These are phyloP conservation scores for Sisyra terminalis DNA, from an alignment of 2,888 invertebrate genomes.

Conservation along the genomic window DNA sequence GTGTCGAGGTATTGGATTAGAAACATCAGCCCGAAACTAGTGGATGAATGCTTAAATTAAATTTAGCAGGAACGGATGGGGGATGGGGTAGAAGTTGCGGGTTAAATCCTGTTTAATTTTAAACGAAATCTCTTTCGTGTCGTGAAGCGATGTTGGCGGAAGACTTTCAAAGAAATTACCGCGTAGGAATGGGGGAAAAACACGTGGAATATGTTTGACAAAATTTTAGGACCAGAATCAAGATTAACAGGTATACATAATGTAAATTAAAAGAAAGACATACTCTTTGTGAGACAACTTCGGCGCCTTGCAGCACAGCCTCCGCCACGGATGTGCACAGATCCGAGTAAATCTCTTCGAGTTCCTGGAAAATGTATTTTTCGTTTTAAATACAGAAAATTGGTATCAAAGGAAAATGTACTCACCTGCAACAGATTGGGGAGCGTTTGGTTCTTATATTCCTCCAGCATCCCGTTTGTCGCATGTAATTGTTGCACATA, in stretches of 20 bases:
- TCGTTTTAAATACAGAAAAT: background rate
- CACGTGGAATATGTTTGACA: background rate
- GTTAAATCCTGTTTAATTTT: too few relatives aligned
- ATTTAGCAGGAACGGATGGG: too few relatives aligned
- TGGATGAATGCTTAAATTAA: too few relatives aligned
- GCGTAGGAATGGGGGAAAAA: background rate
- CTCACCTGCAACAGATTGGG: constrained; percentile 68
- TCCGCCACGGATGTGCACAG: constrained; percentile 77
- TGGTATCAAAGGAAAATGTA: background rate
- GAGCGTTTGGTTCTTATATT: constrained; percentile 71
- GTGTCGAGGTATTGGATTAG: too few relatives aligned
- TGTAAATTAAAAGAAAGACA: constrained; percentile 21
- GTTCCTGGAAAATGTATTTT: constrained; percentile 50
- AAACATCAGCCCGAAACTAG: too few relatives aligned
- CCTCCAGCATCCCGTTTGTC: constrained; percentile 84
- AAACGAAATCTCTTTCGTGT: too few relatives aligned
- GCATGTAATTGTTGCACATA: constrained; percentile 86
- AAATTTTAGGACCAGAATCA: background rate
- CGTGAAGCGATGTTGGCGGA: too few relatives aligned
- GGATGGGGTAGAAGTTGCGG: too few relatives aligned
- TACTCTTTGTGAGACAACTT: constrained; percentile 71
- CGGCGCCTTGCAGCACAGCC: constrained; percentile 73
- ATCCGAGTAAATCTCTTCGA: constrained; percentile 85
- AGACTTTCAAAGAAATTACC: background rate
- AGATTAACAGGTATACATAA: background rate